Percentiles rank a stretch among this genome's conserved stretches.
phyloP scores from a whole-genome alignment of 1,140 invertebrate genomes.

The Trachelipus rathkii region DNA sequence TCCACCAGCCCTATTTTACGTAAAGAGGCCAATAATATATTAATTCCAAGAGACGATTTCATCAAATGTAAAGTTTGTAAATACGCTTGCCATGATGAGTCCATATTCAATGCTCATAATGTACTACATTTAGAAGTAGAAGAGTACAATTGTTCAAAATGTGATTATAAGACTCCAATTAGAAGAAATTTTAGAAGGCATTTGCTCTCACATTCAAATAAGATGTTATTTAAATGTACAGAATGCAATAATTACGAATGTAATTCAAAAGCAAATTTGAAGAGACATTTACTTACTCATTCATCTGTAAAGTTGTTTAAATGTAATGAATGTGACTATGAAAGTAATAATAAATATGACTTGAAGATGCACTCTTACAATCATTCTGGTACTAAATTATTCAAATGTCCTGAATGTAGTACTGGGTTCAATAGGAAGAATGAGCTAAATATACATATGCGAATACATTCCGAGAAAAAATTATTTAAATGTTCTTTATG shows the following conservation, averaged over 20 bases:
- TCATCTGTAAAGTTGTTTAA: conserved; percentile 13
- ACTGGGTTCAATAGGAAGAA: conserved; percentile 17
- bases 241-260: conserved; percentile 16
- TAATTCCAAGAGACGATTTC: too few species aligned
- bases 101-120: too few species aligned
- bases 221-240: conserved; percentile 13
- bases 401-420: conserved; percentile 23
- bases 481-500: conserved; percentile 16
- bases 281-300: conserved; percentile 22
- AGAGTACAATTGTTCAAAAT: too few species aligned
- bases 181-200: too few species aligned
- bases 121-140: too few species aligned
- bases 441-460: conserved; percentile 19
- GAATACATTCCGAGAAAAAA: conserved; percentile 24
- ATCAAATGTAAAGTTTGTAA: too few species aligned
- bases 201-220: too few species aligned
- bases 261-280: conserved; percentile 17
- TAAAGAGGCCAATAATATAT: too few species aligned
- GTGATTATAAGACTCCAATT: too few species aligned
- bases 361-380: conserved; percentile 18
- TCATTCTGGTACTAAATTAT: conserved; percentile 25
- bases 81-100: too few species aligned
- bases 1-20: too few species aligned
- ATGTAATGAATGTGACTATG: conserved; percentile 20
- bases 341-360: conserved; percentile 3